Percentiles rank a stretch among this genome's conserved stretches.
Evolutionary conservation across 2,888 invertebrate genomes (phyloP).

Genomic region (Xestia c-nigrum): DNA sequence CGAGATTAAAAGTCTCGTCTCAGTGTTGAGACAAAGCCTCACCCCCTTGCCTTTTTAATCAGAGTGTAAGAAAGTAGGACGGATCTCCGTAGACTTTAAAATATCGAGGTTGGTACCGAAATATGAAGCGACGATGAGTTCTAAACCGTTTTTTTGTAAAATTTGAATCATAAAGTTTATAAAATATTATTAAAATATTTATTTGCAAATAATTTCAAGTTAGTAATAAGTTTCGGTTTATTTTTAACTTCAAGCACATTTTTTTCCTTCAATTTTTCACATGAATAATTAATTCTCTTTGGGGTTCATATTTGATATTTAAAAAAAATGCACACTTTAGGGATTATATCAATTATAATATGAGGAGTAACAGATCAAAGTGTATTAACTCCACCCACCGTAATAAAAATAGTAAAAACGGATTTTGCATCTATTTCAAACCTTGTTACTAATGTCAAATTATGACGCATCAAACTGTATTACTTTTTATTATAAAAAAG

Average conservation of each 20-base stretch:
- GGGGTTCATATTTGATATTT: background rate
- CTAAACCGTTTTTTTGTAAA: background rate
- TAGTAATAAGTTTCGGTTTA: too few relatives aligned
- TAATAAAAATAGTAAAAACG: too few relatives aligned
- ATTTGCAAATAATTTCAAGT: too few relatives aligned
- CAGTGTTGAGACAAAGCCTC: constrained; percentile 54
- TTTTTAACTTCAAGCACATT: background rate
- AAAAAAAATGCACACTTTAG: background rate
- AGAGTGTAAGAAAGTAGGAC: constrained; percentile 45
- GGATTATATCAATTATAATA: background rate
- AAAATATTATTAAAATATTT: too few relatives aligned
- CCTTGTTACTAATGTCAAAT: too few relatives aligned
- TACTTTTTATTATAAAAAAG: too few relatives aligned
- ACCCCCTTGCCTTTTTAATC: constrained; percentile 68
- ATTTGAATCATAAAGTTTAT: too few relatives aligned
- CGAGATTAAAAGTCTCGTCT: constrained; percentile 65
- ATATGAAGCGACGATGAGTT: background rate
- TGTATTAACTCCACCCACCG: too few relatives aligned
- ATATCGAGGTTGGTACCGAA: constrained; percentile 29
- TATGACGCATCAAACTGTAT: too few relatives aligned
- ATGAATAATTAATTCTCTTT: background rate
- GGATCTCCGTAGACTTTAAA: constrained; percentile 4
- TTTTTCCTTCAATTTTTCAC: background rate
- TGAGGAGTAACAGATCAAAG: too few relatives aligned
- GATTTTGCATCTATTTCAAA: too few relatives aligned